Evolutionary conservation across 2,888 invertebrate genomes (phyloP).

Genomic region (Chaetogeoica ovagalla): DNA sequence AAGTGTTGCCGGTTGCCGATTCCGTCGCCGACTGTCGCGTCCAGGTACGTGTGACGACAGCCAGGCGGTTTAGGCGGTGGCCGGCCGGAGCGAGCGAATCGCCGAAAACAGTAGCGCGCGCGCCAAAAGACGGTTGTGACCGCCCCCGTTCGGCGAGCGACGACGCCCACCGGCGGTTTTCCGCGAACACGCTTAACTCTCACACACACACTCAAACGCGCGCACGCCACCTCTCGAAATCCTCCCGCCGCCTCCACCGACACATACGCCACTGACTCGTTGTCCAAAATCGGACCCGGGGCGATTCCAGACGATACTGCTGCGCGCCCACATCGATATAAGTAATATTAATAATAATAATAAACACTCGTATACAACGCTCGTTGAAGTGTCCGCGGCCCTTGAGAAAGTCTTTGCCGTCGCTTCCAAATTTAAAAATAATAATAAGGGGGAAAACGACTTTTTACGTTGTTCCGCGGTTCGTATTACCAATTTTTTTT

Average conservation of each 20-base stretch:
- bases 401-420: too few relatives aligned
- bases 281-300: neutral
- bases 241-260: neutral
- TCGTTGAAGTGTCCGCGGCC: too few relatives aligned
- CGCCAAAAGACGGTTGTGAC: slow-evolving; percentile 45
- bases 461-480: too few relatives aligned
- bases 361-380: too few relatives aligned
- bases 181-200: slow-evolving; percentile 3
- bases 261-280: too few relatives aligned
- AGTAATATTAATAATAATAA: too few relatives aligned
- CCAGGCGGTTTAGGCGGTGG: neutral
- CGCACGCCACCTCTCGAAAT: neutral
- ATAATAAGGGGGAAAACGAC: too few relatives aligned
- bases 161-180: slow-evolving; percentile 41
- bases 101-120: slow-evolving; percentile 43
- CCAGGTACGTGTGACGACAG: neutral
- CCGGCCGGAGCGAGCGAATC: slow-evolving; percentile 41
- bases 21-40: slow-evolving; percentile 25
- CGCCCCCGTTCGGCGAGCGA: slow-evolving; percentile 17
- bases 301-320: too few relatives aligned
- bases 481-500: too few relatives aligned
- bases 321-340: too few relatives aligned
- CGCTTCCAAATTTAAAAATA: too few relatives aligned
- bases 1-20: slow-evolving; percentile 30
- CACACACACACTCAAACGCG: neutral